Evolutionary conservation across 2,797 vertebrate genomes (phyloP), one percentile per base, ranked within the genome.

Genomic region (Lophotriccus pileatus): DNA sequence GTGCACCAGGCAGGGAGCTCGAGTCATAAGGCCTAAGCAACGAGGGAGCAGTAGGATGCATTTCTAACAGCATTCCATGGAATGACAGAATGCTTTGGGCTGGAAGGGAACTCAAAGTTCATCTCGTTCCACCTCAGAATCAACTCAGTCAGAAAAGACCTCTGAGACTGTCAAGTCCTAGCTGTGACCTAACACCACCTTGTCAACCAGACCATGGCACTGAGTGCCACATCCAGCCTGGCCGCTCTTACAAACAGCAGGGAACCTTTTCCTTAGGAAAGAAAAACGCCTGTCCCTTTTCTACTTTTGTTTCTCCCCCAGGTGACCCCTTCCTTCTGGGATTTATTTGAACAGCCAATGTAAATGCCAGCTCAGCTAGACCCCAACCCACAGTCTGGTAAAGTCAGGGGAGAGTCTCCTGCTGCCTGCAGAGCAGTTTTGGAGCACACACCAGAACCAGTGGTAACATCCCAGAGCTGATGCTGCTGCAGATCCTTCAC

Each of bases 341-440:
- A 64, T 68, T 82, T 78, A 39, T 82, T 82, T 70, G 36, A 86
- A 73, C 39, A 76, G 25, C 24, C 60, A 75, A 84, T 56, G 75
- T 52, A 83, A 93, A 93, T 52, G 36, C 60, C 52, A 89, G 58
- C 60, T 80, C 41, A 89, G 24, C 49, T 52, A 90, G 83, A 60
- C 41, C 55, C 27, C 59, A 55, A 22, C 44, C 19, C 82, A 89
- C 84, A 93, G 85, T 39, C 64, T 72, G 56, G 23, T 81, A n/a
- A 62, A 77, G 49, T 24, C 68, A 93, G 46, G 21, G 28, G 63
- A 84, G 74, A 83, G 55, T 41, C 79, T 90, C 56, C 43, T 76
- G 50, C n/a, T 88, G 58, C 66, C 79, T 78, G 56, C 81, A 92
- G 79, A 84, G 64, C 20, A n/a, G 34, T 52, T 84, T 28, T 53